Evolutionary conservation across 2,888 invertebrate genomes (phyloP).

Genomic region (Apamea sordens): DNA sequence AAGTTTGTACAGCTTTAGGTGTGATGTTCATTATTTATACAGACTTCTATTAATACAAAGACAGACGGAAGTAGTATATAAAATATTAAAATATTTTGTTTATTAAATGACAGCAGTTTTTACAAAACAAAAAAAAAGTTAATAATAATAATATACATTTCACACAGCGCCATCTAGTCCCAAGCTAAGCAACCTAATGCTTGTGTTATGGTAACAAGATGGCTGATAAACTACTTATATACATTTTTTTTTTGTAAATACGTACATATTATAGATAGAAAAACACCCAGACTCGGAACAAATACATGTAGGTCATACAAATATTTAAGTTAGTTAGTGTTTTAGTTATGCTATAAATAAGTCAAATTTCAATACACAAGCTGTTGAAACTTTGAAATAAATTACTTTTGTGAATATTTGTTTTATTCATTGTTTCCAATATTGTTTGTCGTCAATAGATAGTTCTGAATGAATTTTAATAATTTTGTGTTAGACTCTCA

Average conservation of each 20-base stretch:
- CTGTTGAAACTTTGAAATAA: slow-evolving; percentile 5
- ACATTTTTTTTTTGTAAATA: too few relatives aligned
- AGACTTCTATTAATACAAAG: neutral
- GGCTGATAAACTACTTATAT: too few relatives aligned
- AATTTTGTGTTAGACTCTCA: neutral
- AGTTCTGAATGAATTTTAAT: neutral
- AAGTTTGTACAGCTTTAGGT: neutral
- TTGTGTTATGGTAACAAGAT: too few relatives aligned
- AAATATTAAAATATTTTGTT: neutral
- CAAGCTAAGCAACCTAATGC: too few relatives aligned
- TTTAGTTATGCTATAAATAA: neutral
- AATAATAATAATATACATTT: too few relatives aligned
- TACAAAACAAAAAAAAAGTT: neutral
- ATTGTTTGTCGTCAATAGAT: neutral
- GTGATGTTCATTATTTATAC: too few relatives aligned
- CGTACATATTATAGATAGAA: too few relatives aligned
- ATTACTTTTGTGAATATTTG: neutral
- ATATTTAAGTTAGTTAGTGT: too few relatives aligned
- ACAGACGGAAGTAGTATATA: neutral
- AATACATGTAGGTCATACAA: too few relatives aligned
- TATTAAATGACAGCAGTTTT: neutral
- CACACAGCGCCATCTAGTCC: too few relatives aligned
- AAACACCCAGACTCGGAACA: too few relatives aligned
- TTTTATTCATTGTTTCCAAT: neutral
- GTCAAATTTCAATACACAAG: neutral